These are phyloP conservation scores for Emydocephalus ijimae DNA, from an alignment of 2,113 vertebrate genomes.

Conservation along the genomic window DNA sequence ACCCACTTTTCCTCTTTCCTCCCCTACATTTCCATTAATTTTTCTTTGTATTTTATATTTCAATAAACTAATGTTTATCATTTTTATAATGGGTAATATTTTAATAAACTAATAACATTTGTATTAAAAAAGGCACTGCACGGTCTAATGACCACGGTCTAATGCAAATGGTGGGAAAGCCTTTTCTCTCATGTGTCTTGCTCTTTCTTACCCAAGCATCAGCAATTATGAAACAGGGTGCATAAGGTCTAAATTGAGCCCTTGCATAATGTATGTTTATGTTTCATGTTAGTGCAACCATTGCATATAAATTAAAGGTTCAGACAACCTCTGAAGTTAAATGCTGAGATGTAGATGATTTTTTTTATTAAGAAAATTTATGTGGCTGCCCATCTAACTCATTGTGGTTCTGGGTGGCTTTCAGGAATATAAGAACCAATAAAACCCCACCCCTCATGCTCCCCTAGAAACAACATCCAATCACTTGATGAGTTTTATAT, in stretches of 20 bases:
- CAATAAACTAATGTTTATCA: neutral
- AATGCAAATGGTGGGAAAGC: neutral
- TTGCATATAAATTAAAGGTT: neutral
- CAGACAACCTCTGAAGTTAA: neutral
- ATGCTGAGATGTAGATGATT: neutral
- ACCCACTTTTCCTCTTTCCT: neutral
- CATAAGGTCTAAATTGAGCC: neutral
- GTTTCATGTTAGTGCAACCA: neutral
- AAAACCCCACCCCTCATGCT: neutral
- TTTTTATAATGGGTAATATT: too few species aligned
- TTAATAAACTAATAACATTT: neutral
- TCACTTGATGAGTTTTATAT: neutral
- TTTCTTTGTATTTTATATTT: neutral
- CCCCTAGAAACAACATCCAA: neutral
- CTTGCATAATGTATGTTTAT: neutral
- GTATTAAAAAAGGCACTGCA: neutral
- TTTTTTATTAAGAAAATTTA: neutral
- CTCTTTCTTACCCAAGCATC: neutral
- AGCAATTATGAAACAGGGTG: neutral
- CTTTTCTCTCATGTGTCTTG: neutral
- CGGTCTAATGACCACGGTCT: neutral
- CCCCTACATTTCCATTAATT: neutral
- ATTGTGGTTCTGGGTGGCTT: neutral
- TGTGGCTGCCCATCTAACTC: neutral
- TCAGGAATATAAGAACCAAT: neutral